A percentile compares a stretch with the other conserved stretches of the same genome.
These are phyloP conservation scores for Zygothrica quintamaculata DNA, from an alignment of 2,888 invertebrate genomes.

Conservation along the genomic window DNA sequence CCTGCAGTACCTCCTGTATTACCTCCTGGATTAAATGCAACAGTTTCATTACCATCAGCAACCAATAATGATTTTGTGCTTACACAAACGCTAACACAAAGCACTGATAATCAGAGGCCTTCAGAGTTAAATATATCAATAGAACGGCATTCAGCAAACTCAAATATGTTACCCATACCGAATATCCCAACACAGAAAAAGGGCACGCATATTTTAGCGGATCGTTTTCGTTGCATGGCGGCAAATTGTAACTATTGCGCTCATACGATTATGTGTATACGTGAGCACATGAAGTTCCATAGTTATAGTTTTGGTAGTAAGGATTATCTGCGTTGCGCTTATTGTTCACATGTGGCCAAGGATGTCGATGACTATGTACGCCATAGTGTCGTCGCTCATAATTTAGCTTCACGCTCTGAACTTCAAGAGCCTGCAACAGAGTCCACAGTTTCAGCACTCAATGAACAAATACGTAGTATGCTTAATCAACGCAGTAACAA, in stretches of 20 bases:
- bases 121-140: conserved; percentile 68
- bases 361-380: conserved; percentile 71
- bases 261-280: conserved; percentile 70
- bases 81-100: conserved; percentile 31
- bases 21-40: no score
- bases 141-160: conserved; percentile 16
- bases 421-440: conserved; percentile 7
- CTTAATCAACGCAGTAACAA: conserved; percentile 41
- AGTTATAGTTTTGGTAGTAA: conserved; percentile 59
- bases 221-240: conserved; percentile 76
- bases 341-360: conserved; percentile 61
- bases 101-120: background rate
- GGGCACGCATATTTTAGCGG: no score
- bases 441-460: background rate
- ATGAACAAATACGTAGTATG: conserved; percentile 64
- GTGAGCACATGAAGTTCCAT: conserved; percentile 79
- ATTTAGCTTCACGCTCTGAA: conserved; percentile 38
- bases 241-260: conserved; percentile 67
- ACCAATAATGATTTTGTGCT: conserved; percentile 40
- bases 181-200: no score
- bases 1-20: no score
- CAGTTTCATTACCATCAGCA: background rate
- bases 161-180: no score
- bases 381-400: conserved; percentile 67
- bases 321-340: conserved; percentile 73